phyloP scores from a whole-genome alignment of 2,797 vertebrate species.

The Tympanoctomys barrerae region DNA sequence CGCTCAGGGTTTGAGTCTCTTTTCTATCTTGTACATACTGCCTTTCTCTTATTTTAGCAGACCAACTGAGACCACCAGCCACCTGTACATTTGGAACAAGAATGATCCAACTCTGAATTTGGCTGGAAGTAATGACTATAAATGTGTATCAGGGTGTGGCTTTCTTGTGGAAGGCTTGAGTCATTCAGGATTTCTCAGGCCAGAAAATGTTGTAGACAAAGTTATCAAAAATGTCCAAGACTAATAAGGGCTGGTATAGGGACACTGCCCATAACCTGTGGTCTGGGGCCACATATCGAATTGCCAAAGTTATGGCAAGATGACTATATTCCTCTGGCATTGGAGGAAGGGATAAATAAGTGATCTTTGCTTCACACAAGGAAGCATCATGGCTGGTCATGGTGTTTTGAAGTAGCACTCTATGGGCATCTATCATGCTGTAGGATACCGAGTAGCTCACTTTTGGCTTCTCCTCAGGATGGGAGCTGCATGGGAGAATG shows the following conservation, averaged over 20 bases:
- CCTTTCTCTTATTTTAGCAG: neutral
- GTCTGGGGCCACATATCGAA: neutral
- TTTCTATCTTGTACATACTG: neutral
- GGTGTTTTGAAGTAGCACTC: neutral
- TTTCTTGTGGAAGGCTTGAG: neutral
- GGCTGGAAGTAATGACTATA: neutral
- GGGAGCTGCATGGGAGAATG: neutral
- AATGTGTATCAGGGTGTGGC: neutral
- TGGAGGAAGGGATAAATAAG: neutral
- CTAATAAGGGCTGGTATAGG: neutral
- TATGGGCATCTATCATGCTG: neutral
- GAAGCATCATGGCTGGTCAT: neutral
- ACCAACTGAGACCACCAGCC: neutral
- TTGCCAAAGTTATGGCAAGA: neutral
- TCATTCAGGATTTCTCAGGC: neutral
- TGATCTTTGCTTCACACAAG: neutral
- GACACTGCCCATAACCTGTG: neutral
- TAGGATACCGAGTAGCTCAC: fast-evolving
- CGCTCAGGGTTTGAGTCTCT: neutral
- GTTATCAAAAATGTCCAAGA: neutral
- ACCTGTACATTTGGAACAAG: slow-evolving; percentile 28
- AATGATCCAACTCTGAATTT: slow-evolving; percentile 10
- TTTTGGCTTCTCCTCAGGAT: neutral
- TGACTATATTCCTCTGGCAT: neutral
- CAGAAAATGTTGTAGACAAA: slow-evolving; percentile 9